Percentiles rank a stretch among this genome's conserved stretches.
Conservation (phyloP, 2,113 vertebrate genomes). For the Silurus glanis region DNA sequence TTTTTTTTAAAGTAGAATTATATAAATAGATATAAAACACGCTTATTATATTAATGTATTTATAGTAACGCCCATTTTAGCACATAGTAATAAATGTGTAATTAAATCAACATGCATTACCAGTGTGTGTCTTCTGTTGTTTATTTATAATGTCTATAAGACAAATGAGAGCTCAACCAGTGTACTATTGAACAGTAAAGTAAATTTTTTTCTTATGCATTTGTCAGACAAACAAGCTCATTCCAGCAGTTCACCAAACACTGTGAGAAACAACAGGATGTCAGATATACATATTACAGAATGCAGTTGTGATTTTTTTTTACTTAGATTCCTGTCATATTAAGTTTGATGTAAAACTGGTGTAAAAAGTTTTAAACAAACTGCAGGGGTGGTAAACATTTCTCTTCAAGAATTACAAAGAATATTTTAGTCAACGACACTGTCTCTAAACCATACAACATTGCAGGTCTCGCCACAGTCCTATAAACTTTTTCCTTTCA, state of each 20-base stretch:
- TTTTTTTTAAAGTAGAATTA: background rate
- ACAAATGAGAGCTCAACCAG: background rate
- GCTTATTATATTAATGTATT: background rate
- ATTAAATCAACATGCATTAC: background rate
- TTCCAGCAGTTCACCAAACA: background rate
- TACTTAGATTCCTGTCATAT: background rate
- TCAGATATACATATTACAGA: background rate
- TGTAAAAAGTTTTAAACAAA: background rate
- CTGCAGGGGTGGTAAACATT: background rate
- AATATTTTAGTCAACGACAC: no score
- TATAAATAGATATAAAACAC: background rate
- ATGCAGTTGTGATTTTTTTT: background rate
- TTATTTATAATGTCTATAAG: background rate
- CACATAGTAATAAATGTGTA: background rate
- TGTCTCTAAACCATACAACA: no score
- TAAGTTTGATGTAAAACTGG: background rate
- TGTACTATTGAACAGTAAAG: background rate
- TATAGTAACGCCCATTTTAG: background rate
- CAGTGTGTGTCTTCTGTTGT: background rate
- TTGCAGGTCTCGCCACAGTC: no score
- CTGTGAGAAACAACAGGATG: background rate
- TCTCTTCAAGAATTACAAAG: background rate
- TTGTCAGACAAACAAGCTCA: background rate
- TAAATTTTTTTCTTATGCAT: background rate
- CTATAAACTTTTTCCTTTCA: no score